Percentiles rank a stretch among this genome's conserved stretches.
Conservation (phyloP, 2,888 invertebrate genomes). For the Tetropium fuscum region DNA sequence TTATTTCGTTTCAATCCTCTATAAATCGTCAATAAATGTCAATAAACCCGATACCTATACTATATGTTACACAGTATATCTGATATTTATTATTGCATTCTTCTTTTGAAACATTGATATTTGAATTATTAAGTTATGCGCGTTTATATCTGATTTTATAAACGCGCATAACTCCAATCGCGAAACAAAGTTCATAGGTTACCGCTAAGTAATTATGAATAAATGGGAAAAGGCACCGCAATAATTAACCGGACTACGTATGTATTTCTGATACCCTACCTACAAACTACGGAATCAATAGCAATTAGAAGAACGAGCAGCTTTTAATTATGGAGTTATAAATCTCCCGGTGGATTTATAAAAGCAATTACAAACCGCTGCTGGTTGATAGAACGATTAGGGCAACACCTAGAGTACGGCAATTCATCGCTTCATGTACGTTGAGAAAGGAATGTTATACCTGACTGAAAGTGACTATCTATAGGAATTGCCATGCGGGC, state of each 20-base stretch:
- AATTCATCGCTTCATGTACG: slow-evolving; percentile 45
- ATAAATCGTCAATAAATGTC: no score
- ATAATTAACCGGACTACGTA: background rate
- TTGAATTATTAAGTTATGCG: no score
- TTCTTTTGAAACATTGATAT: no score
- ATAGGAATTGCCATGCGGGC: slow-evolving; percentile 11
- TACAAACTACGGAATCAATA: slow-evolving; percentile 21
- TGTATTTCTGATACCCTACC: background rate
- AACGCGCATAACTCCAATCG: no score
- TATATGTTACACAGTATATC: no score
- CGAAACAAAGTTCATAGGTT: no score
- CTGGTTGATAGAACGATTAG: slow-evolving; percentile 55
- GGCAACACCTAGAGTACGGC: slow-evolving; percentile 49
- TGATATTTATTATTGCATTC: no score
- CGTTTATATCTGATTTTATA: no score
- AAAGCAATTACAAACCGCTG: slow-evolving; percentile 54
- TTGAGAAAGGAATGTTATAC: slow-evolving; percentile 51
- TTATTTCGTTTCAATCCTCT: no score
- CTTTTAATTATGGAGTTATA: slow-evolving; percentile 43
- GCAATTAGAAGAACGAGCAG: slow-evolving; percentile 37
- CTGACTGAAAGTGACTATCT: slow-evolving; percentile 15
- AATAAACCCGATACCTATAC: no score
- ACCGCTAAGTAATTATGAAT: no score
- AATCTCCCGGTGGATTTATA: slow-evolving; percentile 52
- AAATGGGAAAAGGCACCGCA: no score